Conservation (phyloP, 2,888 invertebrate genomes). For the Catocala nupta region DNA sequence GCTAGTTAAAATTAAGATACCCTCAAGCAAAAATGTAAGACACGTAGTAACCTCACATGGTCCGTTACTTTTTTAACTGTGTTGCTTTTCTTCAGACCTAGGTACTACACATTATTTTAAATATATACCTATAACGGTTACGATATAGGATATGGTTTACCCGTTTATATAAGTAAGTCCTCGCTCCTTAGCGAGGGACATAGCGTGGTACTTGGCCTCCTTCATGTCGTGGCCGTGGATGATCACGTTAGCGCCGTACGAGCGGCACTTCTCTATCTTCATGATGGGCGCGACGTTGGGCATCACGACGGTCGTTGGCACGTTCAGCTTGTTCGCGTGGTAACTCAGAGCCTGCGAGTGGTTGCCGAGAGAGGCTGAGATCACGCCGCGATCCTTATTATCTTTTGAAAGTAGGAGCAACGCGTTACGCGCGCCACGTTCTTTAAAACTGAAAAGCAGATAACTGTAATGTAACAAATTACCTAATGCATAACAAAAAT, state of each 20-base stretch:
- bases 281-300: constrained; percentile 97
- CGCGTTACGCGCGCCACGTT: constrained; percentile 96
- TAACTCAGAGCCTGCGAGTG: constrained; percentile 95
- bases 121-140: no score
- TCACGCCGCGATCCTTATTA: constrained; percentile 92
- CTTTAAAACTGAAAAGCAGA: constrained; percentile 92
- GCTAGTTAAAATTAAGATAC: no score
- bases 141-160: constrained; percentile 74
- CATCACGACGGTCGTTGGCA: constrained; percentile 97
- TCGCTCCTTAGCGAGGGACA: constrained; percentile 91
- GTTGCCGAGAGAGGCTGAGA: constrained; percentile 97
- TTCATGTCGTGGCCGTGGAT: constrained; percentile 94
- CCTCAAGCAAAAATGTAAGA: no score
- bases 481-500: no score
- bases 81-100: no score
- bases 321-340: constrained; percentile 90
- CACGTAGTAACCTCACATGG: no score
- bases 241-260: constrained; percentile 94
- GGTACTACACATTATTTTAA: no score
- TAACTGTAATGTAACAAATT: constrained; percentile 1
- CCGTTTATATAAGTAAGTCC: constrained; percentile 95
- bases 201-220: constrained; percentile 94
- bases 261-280: constrained; percentile 96
- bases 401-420: constrained; percentile 91
- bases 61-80: no score